Base-by-base conservation (phyloP, 2,888 invertebrate genomes). In the Linyphia triangularis region DNA sequence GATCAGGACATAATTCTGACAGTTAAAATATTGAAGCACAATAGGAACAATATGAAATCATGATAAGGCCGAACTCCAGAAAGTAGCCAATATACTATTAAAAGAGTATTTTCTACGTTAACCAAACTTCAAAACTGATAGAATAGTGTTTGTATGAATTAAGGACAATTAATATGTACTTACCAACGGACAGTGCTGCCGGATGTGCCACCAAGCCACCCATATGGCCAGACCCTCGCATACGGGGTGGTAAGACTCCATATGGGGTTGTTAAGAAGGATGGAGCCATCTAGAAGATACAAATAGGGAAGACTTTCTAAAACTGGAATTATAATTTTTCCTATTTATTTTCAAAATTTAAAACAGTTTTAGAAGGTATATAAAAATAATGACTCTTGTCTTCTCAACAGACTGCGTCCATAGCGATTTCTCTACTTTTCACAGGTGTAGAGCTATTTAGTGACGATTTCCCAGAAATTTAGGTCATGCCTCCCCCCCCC, bases 131-230 rank as follows among this genome's bases (percentile, higher is more conserved):
- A n/a, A n/a, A n/a, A n/a, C n/a, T n/a, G n/a, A n/a, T n/a, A n/a
- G n/a, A n/a, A n/a, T n/a, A n/a, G n/a, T n/a, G n/a, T n/a, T n/a
- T n/a, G n/a, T n/a, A n/a, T n/a, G n/a, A n/a, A n/a, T n/a, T n/a
- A n/a, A n/a, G 33, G 9, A 4, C 9, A 33, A 33, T 33, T 33
- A 33, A 9, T 33, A 40, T 4, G 51, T 22, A 51, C 83, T 61
- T 75, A 89, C 89, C 89, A 4, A 89, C 73, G 26, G 89, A 84
- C n/a, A 89, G 16, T 33, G 83, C 73, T 28, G 83, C 72, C 37
- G 89, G 89, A 82, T 89, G 89, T 26, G 81, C 88, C 28, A 89
- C 88, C 22, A 89, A 19, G n/a, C 86, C 61, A 16, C 86, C 86
- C 22, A 89, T 65, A 37, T 88, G 84, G 2, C 82, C 81, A 19